These are phyloP conservation scores for Erinaceus europaeus DNA, from an alignment of 2,113 vertebrate species.

Conservation along the genomic window DNA sequence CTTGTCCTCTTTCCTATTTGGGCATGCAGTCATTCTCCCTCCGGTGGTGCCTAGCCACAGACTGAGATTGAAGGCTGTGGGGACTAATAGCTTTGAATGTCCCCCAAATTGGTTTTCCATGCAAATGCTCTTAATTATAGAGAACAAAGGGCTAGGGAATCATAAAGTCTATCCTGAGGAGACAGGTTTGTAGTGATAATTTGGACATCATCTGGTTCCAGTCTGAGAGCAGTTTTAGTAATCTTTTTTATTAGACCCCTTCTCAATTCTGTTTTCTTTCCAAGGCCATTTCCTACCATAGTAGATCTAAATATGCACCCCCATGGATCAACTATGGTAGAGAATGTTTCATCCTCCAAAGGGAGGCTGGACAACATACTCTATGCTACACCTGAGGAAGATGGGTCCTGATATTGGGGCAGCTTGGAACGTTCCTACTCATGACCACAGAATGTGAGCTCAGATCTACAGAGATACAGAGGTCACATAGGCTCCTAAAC, in stretches of 20 bases:
- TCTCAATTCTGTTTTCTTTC: background rate
- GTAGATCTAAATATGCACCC: background rate
- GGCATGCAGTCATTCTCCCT: background rate
- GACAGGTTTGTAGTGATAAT: background rate
- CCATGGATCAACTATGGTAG: no score
- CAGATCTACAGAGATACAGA: no score
- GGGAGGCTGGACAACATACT: no score
- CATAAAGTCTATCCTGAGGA: background rate
- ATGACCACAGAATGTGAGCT: no score
- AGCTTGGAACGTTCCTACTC: no score
- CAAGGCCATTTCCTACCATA: background rate
- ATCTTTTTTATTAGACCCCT: background rate
- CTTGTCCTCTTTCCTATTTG: background rate
- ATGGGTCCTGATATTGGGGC: no score
- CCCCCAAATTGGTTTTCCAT: background rate
- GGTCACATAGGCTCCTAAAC: no score
- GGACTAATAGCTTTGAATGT: background rate
- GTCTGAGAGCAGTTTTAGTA: background rate
- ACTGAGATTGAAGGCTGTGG: background rate
- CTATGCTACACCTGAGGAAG: no score
- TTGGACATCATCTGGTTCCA: background rate
- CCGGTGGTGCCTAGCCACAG: background rate
- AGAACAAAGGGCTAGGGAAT: slow-evolving; percentile 37
- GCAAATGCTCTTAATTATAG: slow-evolving; percentile 2
- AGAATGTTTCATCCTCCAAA: no score